A percentile compares a stretch with the other conserved stretches of the same genome.
Conservation (phyloP, 2,113 vertebrate genomes). For the Scomber japonicus region DNA sequence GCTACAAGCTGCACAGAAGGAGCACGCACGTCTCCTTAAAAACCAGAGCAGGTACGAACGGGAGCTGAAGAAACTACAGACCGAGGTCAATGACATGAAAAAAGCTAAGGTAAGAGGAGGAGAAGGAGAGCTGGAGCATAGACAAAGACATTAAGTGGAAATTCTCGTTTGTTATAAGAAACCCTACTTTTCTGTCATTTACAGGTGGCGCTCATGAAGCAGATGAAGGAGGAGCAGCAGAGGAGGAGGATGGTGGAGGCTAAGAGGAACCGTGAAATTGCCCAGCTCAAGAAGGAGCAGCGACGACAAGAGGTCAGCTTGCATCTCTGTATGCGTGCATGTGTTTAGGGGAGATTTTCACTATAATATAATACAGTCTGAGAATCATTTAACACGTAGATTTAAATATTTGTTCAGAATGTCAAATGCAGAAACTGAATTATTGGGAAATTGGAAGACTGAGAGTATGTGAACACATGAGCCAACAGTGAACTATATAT, state of each 20-base stretch:
- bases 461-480: too few species aligned
- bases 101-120: constrained; percentile 91
- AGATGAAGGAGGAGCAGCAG: constrained; percentile 98
- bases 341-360: not conserved
- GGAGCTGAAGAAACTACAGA: constrained; percentile 95
- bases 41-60: constrained; percentile 95
- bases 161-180: not conserved
- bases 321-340: not conserved
- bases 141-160: not conserved
- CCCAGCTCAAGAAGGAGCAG: constrained; percentile 97
- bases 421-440: constrained; percentile 1
- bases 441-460: not conserved
- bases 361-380: not conserved
- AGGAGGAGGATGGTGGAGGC: constrained; percentile 92
- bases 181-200: not conserved
- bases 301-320: constrained; percentile 89
- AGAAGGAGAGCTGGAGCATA: not conserved
- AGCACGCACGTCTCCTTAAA: constrained; percentile 94
- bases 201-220: constrained; percentile 96
- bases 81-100: constrained; percentile 96
- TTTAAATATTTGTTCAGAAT: not conserved
- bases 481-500: not conserved
- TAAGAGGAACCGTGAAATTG: constrained; percentile 95
- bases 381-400: not conserved
- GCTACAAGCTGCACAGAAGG: constrained; percentile 95